Conservation (phyloP, 2,888 invertebrate species). For the Xiphydria camelus region DNA sequence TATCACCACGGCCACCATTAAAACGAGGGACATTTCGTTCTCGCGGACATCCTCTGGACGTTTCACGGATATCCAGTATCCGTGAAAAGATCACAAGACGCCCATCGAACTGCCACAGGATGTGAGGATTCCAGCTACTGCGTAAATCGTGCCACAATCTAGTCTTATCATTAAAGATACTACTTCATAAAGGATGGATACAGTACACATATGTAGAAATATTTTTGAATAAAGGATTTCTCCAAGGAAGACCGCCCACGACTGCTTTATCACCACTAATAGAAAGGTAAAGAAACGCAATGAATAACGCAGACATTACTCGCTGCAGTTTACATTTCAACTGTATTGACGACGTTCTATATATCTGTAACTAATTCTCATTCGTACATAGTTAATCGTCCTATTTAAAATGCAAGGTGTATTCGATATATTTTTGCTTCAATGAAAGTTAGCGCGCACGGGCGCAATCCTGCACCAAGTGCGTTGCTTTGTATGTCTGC, state of each 20-base stretch:
- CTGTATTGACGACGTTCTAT: no score
- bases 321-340: no score
- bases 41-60: no score
- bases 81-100: no score
- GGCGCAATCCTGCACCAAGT: constrained; percentile 57
- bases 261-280: neutral
- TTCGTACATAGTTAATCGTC: no score
- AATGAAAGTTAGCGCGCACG: constrained; percentile 32
- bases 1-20: constrained; percentile 45
- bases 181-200: constrained; percentile 9
- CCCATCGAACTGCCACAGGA: no score
- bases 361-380: no score
- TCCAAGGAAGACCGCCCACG: constrained; percentile 14
- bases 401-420: no score
- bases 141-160: constrained; percentile 13
- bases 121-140: no score
- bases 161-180: constrained; percentile 13
- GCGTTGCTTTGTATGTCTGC: constrained; percentile 50
- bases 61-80: no score
- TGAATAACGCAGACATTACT: no score
- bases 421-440: neutral
- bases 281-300: neutral
- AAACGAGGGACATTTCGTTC: constrained; percentile 3
- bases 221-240: constrained; percentile 29
- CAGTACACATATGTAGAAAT: constrained; percentile 23